Percentiles rank a stretch among this genome's conserved stretches.
phyloP scores from a whole-genome alignment of 1,140 invertebrate genomes.

The Leptinotarsa lineolata region DNA sequence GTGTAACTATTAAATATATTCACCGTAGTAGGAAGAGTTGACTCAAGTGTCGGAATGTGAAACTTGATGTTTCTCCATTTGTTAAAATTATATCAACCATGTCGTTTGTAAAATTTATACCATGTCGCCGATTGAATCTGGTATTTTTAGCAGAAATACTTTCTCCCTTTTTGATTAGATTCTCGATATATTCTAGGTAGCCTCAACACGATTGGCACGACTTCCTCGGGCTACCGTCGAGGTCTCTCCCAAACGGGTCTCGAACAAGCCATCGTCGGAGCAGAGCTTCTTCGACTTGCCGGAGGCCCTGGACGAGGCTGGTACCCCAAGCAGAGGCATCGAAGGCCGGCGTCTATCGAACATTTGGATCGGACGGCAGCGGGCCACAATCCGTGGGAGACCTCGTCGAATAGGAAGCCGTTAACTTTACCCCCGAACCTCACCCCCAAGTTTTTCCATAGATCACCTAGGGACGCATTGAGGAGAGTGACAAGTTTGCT shows the following conservation, averaged over 20 bases:
- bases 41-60: too few species aligned
- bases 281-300: slow-evolving; percentile 74
- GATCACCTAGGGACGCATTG: slow-evolving; percentile 80
- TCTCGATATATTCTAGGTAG: slow-evolving; percentile 51
- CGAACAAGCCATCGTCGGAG: slow-evolving; percentile 66
- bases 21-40: too few species aligned
- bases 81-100: too few species aligned
- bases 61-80: too few species aligned
- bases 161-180: neutral
- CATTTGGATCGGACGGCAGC: slow-evolving; percentile 74
- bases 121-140: too few species aligned
- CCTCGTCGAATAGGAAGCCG: slow-evolving; percentile 66
- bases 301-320: slow-evolving; percentile 81
- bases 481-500: slow-evolving; percentile 84
- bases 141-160: too few species aligned
- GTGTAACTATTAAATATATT: too few species aligned
- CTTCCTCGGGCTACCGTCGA: slow-evolving; percentile 45
- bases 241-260: slow-evolving; percentile 44
- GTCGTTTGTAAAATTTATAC: too few species aligned
- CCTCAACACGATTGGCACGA: slow-evolving; percentile 59
- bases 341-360: slow-evolving; percentile 80
- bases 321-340: slow-evolving; percentile 75
- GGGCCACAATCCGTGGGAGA: slow-evolving; percentile 57
- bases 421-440: slow-evolving; percentile 81
- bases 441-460: slow-evolving; percentile 83